phyloP scores from a whole-genome alignment of 2,797 vertebrate species.

The Thalassophryne amazonica region DNA sequence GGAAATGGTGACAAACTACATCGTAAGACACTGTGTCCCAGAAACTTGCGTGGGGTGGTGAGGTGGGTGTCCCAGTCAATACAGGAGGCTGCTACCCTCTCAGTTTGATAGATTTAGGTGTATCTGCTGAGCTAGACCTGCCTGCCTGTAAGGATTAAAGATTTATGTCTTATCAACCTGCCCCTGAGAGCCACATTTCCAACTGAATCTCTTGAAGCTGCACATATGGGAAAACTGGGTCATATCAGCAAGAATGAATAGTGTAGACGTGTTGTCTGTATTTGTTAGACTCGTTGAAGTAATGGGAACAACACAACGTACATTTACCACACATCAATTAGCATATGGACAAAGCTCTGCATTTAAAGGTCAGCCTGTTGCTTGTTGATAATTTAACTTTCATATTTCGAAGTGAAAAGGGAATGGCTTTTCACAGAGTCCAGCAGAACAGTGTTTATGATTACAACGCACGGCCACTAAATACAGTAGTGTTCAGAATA shows the following conservation, averaged over 20 bases:
- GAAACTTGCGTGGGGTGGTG: constrained; percentile 11
- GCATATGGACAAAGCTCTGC: too few relatives aligned
- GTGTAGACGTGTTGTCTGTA: constrained; percentile 8
- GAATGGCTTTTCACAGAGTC: too few relatives aligned
- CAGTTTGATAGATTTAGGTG: constrained; percentile 72
- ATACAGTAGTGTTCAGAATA: too few relatives aligned
- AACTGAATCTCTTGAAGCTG: constrained; percentile 32
- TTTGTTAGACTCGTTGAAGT: constrained; percentile 38
- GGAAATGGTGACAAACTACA: constrained; percentile 7
- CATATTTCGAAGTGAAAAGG: too few relatives aligned
- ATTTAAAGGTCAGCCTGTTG: too few relatives aligned
- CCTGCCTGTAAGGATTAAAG: constrained; percentile 74
- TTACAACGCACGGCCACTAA: too few relatives aligned
- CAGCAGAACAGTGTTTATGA: too few relatives aligned
- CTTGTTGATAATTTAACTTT: too few relatives aligned
- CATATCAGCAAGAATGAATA: constrained; percentile 26
- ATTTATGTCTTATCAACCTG: constrained; percentile 69
- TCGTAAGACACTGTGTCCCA: constrained; percentile 24
- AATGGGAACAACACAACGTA: constrained; percentile 7
- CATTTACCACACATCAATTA: constrained; percentile 5
- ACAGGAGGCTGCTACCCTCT: constrained; percentile 56
- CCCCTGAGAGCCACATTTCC: constrained; percentile 38
- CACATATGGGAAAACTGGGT: constrained; percentile 43
- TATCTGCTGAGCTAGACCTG: constrained; percentile 66
- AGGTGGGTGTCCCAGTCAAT: constrained; percentile 43